Conservation (phyloP, 2,888 invertebrate genomes). For the Cryptocephalus moraei region DNA sequence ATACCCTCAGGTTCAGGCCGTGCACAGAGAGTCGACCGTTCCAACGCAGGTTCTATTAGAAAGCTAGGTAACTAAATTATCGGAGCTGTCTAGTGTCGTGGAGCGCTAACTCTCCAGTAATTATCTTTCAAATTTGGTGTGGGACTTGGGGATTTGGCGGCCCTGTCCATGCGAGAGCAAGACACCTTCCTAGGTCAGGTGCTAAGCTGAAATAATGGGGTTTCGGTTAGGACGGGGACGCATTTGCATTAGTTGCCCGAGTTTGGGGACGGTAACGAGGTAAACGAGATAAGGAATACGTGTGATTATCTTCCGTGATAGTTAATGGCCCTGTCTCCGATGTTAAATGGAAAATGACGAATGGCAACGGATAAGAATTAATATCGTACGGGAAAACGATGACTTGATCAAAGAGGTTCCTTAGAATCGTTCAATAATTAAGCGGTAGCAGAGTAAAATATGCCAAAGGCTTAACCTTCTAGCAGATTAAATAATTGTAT, state of each 20-base stretch:
- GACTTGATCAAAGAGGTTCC: no score
- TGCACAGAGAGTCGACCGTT: no score
- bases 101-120: slow-evolving; percentile 33
- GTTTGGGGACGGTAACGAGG: background rate
- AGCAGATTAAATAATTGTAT: no score
- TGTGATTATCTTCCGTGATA: slow-evolving; percentile 1
- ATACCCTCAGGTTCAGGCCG: no score
- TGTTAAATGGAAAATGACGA: no score
- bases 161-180: slow-evolving; percentile 10
- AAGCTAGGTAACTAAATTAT: slow-evolving; percentile 34
- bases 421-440: no score
- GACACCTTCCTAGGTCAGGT: slow-evolving; percentile 20
- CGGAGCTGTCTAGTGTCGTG: slow-evolving; percentile 32
- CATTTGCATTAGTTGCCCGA: slow-evolving; percentile 10
- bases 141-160: slow-evolving; percentile 32
- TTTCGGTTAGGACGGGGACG: slow-evolving; percentile 9
- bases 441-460: no score
- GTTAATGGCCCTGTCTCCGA: background rate
- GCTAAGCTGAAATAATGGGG: slow-evolving; percentile 16
- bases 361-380: no score
- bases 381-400: no score
- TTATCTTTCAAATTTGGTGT: slow-evolving; percentile 38
- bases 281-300: background rate
- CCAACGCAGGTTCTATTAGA: slow-evolving; percentile 27
- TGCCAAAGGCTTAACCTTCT: no score